Conservation (phyloP, 2,113 vertebrate species). For the Hippocampus comes region DNA sequence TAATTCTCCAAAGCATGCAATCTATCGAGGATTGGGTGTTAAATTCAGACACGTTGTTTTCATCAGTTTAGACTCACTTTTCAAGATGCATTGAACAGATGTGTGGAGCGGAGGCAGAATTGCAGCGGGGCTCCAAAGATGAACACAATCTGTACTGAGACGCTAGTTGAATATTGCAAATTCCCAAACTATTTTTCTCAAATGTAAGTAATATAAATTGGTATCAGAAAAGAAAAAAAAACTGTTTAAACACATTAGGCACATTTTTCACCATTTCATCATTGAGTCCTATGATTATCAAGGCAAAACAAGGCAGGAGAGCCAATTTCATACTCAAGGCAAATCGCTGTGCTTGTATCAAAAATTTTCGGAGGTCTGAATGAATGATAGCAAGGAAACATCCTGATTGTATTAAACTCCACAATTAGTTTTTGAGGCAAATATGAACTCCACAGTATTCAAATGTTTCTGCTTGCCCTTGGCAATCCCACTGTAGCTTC, state of each 20-base stretch:
- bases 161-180: neutral
- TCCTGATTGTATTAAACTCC: neutral
- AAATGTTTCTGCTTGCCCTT: neutral
- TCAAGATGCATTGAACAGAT: neutral
- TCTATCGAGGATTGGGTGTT: slow-evolving; percentile 3
- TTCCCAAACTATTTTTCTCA: neutral
- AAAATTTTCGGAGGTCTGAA: neutral
- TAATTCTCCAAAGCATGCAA: slow-evolving; percentile 17
- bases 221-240: too few species aligned
- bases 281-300: neutral
- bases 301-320: too few species aligned
- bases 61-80: neutral
- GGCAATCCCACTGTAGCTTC: neutral
- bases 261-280: neutral
- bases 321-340: too few species aligned
- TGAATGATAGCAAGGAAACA: neutral
- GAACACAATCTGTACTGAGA: neutral
- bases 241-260: neutral
- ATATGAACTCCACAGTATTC: neutral
- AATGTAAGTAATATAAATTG: neutral
- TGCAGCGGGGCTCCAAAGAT: neutral
- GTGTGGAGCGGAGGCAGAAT: neutral
- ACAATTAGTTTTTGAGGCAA: neutral
- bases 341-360: too few species aligned
- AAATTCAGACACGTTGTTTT: neutral